These are phyloP conservation scores for Xylophagus ater DNA, from an alignment of 2,888 invertebrate species.

Conservation along the genomic window DNA sequence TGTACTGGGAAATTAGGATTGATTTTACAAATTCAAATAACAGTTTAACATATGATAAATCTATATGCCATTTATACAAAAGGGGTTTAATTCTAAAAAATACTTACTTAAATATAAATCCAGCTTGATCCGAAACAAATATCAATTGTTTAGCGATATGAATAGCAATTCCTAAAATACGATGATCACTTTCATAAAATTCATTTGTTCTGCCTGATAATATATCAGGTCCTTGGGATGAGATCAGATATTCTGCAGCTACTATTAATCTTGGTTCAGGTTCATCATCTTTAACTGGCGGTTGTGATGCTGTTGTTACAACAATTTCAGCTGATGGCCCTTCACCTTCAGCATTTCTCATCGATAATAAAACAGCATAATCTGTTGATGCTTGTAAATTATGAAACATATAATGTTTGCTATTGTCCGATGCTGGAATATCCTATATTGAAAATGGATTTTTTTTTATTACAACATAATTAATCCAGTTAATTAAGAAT, in stretches of 20 bases:
- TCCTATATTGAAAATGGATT: too few relatives aligned
- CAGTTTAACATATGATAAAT: too few relatives aligned
- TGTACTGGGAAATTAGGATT: too few relatives aligned
- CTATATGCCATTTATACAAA: too few relatives aligned
- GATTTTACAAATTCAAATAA: too few relatives aligned
- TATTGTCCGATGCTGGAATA: constrained; percentile 59
- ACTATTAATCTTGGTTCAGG: constrained; percentile 44
- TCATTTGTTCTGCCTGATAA: constrained; percentile 18
- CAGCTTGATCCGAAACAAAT: constrained; percentile 65
- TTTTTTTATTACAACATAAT: too few relatives aligned
- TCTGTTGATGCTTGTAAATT: constrained; percentile 58
- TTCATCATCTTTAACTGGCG: constrained; percentile 18
- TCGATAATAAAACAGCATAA: constrained; percentile 67
- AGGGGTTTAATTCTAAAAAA: too few relatives aligned
- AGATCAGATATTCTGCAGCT: constrained; percentile 54
- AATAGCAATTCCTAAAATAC: constrained; percentile 57
- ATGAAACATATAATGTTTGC: constrained; percentile 63
- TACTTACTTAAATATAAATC: constrained; percentile 46
- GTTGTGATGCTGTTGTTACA: constrained; percentile 52
- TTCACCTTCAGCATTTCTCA: constrained; percentile 68
- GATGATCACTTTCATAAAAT: constrained; percentile 27
- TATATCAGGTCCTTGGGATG: constrained; percentile 48
- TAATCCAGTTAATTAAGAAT: too few relatives aligned
- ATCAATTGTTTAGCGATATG: constrained; percentile 61
- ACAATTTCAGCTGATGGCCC: constrained; percentile 57